A percentile compares a stretch with the other conserved stretches of the same genome.
phyloP scores from a whole-genome alignment of 2,113 vertebrate genomes.

The Chamaea fasciata region DNA sequence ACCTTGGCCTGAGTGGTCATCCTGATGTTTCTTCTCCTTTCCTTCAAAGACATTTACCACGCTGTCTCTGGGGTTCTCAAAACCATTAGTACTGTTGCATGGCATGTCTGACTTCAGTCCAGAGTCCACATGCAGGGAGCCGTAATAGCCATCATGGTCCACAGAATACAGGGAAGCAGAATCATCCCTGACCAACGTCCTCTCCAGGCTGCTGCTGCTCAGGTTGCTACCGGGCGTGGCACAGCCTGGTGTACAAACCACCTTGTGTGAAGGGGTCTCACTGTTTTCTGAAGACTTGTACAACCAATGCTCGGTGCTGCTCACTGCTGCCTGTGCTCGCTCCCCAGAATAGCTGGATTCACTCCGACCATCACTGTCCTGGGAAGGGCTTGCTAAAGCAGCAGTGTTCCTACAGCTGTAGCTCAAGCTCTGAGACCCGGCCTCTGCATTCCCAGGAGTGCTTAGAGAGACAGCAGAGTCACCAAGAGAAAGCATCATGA shows the following conservation, averaged over 20 bases:
- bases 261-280: slow-evolving; percentile 63
- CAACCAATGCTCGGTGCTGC: slow-evolving; percentile 78
- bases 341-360: slow-evolving; percentile 79
- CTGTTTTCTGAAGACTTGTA: slow-evolving; percentile 74
- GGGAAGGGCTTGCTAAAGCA: slow-evolving; percentile 38
- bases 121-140: slow-evolving; percentile 78
- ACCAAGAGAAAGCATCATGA: slow-evolving; percentile 63
- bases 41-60: slow-evolving; percentile 83
- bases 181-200: slow-evolving; percentile 77
- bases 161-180: slow-evolving; percentile 83
- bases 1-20: slow-evolving; percentile 69
- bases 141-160: slow-evolving; percentile 84
- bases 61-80: slow-evolving; percentile 79
- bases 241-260: slow-evolving; percentile 71
- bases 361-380: slow-evolving; percentile 68
- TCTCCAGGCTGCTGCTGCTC: slow-evolving; percentile 85
- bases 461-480: slow-evolving; percentile 69
- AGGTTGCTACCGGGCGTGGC: slow-evolving; percentile 83
- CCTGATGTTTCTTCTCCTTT: slow-evolving; percentile 70
- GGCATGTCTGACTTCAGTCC: slow-evolving; percentile 72
- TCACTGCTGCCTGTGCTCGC: slow-evolving; percentile 62
- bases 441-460: slow-evolving; percentile 57
- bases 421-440: slow-evolving; percentile 62
- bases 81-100: slow-evolving; percentile 65
- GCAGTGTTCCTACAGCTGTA: slow-evolving; percentile 42